Percentiles rank a stretch among this genome's conserved stretches.
These are phyloP conservation scores for Drosophila ficusphila DNA, from an alignment of 1,140 invertebrate genomes.

Conservation along the genomic window DNA sequence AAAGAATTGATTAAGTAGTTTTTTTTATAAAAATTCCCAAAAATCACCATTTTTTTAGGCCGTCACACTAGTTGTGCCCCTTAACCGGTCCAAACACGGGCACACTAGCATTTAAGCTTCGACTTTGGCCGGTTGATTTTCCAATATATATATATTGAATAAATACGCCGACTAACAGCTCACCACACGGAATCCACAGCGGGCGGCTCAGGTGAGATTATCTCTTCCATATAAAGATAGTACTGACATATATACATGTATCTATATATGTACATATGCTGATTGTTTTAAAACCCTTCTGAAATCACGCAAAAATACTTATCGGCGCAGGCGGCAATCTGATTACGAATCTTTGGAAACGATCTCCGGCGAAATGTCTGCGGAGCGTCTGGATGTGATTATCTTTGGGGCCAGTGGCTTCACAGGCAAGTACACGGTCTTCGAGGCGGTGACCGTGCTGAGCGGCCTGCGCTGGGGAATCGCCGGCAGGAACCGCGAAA, in stretches of 20 bases:
- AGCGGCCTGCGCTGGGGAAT: slow-evolving; percentile 84
- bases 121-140: slow-evolving; percentile 4
- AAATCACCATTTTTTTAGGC: too few relatives aligned
- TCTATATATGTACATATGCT: too few relatives aligned
- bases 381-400: slow-evolving; percentile 87
- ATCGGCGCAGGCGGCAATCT: background rate
- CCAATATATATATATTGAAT: background rate
- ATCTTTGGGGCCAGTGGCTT: slow-evolving; percentile 94
- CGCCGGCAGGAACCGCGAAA: slow-evolving; percentile 85
- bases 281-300: too few relatives aligned
- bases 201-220: background rate
- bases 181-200: background rate
- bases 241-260: too few relatives aligned
- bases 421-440: slow-evolving; percentile 91
- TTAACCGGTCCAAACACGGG: background rate
- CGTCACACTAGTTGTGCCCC: too few relatives aligned
- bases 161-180: background rate
- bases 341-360: slow-evolving; percentile 17
- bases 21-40: too few relatives aligned
- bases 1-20: too few relatives aligned
- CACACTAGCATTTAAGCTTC: background rate
- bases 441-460: slow-evolving; percentile 86
- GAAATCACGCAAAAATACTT: background rate
- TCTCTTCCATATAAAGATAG: background rate
- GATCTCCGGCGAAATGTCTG: slow-evolving; percentile 48